Evolutionary conservation across 2,797 vertebrate genomes (phyloP).

Genomic region (Trematocara caparti): DNA sequence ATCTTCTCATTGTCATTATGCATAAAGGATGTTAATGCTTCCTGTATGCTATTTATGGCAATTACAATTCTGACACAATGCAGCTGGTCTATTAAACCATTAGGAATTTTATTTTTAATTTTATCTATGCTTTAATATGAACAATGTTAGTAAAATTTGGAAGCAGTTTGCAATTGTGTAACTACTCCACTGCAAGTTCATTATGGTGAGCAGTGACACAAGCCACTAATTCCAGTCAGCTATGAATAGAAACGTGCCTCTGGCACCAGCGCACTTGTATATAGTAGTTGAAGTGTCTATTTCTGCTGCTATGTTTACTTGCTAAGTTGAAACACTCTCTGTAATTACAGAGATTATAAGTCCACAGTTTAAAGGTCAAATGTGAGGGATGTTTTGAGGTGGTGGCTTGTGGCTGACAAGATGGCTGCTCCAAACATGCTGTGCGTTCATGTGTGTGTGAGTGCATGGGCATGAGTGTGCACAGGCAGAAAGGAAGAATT

Average conservation of each 20-base stretch:
- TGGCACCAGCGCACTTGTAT: constrained; percentile 60
- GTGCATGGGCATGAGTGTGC: neutral
- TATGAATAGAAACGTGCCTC: constrained; percentile 75
- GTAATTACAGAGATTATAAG: constrained; percentile 72
- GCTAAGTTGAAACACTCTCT: constrained; percentile 66
- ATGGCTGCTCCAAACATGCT: constrained; percentile 49
- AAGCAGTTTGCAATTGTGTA: constrained; percentile 24
- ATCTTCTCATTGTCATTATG: neutral
- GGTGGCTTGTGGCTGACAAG: constrained; percentile 61
- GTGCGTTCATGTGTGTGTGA: neutral
- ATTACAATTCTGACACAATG: neutral
- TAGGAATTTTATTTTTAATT: neutral
- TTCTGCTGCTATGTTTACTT: constrained; percentile 71
- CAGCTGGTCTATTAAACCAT: neutral
- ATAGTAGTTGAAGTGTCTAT: constrained; percentile 72
- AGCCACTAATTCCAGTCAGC: constrained; percentile 64
- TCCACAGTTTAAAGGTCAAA: constrained; percentile 70
- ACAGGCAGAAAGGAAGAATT: constrained; percentile 8
- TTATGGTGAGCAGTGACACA: constrained; percentile 68
- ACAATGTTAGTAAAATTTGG: neutral
- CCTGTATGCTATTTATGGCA: neutral
- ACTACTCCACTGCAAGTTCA: constrained; percentile 56
- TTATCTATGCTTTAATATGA: neutral
- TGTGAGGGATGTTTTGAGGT: constrained; percentile 69
- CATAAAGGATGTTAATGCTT: neutral